These are phyloP conservation scores for Empis livida DNA, from an alignment of 2,888 invertebrate genomes.

Conservation along the genomic window DNA sequence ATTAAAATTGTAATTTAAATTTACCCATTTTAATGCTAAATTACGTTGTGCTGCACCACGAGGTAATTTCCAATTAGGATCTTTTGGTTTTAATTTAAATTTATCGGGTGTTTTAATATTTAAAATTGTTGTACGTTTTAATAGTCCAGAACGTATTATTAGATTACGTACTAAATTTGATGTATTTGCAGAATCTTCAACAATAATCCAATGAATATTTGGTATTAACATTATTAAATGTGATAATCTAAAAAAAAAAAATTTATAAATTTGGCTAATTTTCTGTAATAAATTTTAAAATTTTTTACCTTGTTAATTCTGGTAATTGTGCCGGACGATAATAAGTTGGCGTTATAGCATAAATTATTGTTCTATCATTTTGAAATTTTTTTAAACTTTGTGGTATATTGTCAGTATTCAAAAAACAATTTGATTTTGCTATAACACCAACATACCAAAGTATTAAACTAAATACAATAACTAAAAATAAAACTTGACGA, in stretches of 20 bases:
- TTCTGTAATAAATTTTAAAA: not conserved
- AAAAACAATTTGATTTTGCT: constrained; percentile 21
- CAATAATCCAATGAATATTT: constrained; percentile 84
- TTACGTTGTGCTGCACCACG: constrained; percentile 89
- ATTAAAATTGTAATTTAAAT: no score
- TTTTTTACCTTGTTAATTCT: constrained; percentile 65
- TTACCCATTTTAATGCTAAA: constrained; percentile 67
- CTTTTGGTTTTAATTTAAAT: constrained; percentile 49
- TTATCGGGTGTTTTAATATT: constrained; percentile 53
- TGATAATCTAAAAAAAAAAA: constrained; percentile 46
- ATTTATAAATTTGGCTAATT: no score
- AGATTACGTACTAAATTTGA: constrained; percentile 60
- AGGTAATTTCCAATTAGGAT: constrained; percentile 64
- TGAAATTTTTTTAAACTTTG: constrained; percentile 25
- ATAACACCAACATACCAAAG: constrained; percentile 17
- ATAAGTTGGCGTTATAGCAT: constrained; percentile 88
- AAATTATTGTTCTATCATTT: constrained; percentile 52
- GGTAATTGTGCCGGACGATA: constrained; percentile 81
- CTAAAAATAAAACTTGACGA: constrained; percentile 27
- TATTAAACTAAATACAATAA: constrained; percentile 23
- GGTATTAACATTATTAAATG: constrained; percentile 77
- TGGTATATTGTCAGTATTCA: constrained; percentile 26
- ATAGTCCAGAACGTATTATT: constrained; percentile 38
- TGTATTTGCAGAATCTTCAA: constrained; percentile 66
- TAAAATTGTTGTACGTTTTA: constrained; percentile 44